Conservation (phyloP, 2,113 vertebrate species). For the Amazona guildingii region DNA sequence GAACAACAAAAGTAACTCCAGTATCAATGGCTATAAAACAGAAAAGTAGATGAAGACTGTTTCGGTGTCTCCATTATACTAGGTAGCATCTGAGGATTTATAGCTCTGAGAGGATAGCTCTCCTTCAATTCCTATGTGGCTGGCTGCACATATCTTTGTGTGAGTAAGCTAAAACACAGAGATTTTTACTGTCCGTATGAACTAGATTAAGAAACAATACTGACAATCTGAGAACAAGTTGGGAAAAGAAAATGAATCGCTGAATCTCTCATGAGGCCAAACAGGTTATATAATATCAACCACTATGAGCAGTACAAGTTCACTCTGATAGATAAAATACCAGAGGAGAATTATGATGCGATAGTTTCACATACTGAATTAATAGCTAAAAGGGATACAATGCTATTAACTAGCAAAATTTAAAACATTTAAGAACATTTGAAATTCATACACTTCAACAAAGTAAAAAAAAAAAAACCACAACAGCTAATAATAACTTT, state of each 20-base stretch:
- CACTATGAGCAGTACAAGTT: not conserved
- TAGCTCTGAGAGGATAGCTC: slow-evolving; percentile 18
- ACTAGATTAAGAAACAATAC: slow-evolving; percentile 63
- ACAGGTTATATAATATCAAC: not conserved
- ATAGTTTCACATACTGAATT: not conserved
- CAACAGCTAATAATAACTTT: not conserved
- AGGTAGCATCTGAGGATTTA: slow-evolving; percentile 41
- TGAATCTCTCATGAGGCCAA: slow-evolving; percentile 11
- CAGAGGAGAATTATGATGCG: not conserved
- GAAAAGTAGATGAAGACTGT: not conserved
- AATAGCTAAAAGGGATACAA: not conserved
- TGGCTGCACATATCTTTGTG: slow-evolving; percentile 12
- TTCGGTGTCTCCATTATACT: not conserved
- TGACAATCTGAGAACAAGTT: slow-evolving; percentile 43
- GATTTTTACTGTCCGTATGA: slow-evolving; percentile 41
- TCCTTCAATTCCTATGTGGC: not conserved
- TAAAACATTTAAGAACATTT: not conserved
- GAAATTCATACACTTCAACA: not conserved
- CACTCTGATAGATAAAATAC: not conserved
- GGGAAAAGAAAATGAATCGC: slow-evolving; percentile 53
- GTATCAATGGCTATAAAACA: not conserved
- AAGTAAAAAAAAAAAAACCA: not conserved
- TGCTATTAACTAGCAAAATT: not conserved
- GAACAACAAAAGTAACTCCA: not conserved
- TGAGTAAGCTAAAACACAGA: slow-evolving; percentile 12